Evolutionary conservation across 2,113 vertebrate species (phyloP).

Genomic region (Crotalus horridus): DNA sequence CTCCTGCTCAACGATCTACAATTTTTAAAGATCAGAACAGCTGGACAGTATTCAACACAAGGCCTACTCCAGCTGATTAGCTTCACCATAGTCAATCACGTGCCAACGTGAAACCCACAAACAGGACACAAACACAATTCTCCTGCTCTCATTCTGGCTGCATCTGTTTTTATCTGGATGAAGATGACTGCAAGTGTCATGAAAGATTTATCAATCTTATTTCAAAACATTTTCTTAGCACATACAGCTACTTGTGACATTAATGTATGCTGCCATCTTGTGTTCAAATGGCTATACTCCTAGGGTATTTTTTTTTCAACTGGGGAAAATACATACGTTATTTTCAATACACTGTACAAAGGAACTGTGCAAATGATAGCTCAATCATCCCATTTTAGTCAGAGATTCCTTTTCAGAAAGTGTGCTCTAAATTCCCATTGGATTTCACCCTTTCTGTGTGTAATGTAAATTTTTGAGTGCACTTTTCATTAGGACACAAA

Average conservation of each 20-base stretch:
- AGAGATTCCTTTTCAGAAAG: neutral
- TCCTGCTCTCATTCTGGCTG: neutral
- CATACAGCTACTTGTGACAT: neutral
- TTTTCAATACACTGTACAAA: neutral
- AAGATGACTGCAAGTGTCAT: neutral
- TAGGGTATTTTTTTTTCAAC: neutral
- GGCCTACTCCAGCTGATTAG: neutral
- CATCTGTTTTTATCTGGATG: neutral
- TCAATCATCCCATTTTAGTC: neutral
- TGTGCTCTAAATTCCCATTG: neutral
- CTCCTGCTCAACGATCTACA: neutral
- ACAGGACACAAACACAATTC: neutral
- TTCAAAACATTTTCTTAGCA: neutral
- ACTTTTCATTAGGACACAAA: neutral
- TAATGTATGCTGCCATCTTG: constrained; percentile 53
- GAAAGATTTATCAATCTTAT: neutral
- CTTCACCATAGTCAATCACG: neutral
- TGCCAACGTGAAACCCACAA: neutral
- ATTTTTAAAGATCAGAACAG: neutral
- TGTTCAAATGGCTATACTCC: constrained; percentile 40
- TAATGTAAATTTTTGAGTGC: neutral
- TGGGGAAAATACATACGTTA: neutral
- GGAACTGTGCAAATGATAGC: neutral
- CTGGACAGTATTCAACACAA: neutral
- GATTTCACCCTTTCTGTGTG: neutral